Evolutionary conservation across 2,888 invertebrate species (phyloP).

Genomic region (Ceraclea dissimilis): DNA sequence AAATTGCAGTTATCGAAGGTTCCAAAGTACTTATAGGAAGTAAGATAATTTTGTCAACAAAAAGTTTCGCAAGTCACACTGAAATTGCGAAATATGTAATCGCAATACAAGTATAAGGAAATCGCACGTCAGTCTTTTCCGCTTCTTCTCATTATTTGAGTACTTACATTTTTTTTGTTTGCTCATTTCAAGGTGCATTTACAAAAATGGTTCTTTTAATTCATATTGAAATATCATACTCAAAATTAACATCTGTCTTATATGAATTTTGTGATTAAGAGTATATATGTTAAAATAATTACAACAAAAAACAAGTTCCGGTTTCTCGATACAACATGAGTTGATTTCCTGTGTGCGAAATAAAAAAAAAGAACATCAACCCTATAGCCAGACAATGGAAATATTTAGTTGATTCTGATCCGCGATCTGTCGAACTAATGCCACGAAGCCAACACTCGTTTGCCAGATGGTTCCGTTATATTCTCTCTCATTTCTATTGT

Average conservation of each 20-base stretch:
- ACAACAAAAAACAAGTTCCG: slow-evolving; percentile 16
- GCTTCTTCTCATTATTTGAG: not conserved
- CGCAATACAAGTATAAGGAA: not conserved
- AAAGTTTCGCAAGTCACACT: not conserved
- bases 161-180: no score
- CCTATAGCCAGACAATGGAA: slow-evolving; percentile 12
- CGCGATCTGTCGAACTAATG: slow-evolving; percentile 19
- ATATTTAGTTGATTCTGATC: slow-evolving; percentile 14
- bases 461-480: slow-evolving; percentile 26
- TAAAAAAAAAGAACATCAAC: slow-evolving; percentile 11
- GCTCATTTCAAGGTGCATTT: not conserved
- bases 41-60: no score
- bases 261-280: not conserved
- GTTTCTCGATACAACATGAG: slow-evolving; percentile 19
- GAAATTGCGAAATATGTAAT: not conserved
- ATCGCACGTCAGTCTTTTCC: not conserved
- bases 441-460: slow-evolving; percentile 16
- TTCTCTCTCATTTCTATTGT: slow-evolving; percentile 4
- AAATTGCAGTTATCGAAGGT: no score
- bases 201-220: not conserved
- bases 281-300: not conserved
- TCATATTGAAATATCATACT: not conserved
- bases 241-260: not conserved
- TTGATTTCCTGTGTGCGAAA: slow-evolving; percentile 21
- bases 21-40: no score